Conservation (phyloP, 2,888 invertebrate genomes). For the Peribatodes rhomboidaria region DNA sequence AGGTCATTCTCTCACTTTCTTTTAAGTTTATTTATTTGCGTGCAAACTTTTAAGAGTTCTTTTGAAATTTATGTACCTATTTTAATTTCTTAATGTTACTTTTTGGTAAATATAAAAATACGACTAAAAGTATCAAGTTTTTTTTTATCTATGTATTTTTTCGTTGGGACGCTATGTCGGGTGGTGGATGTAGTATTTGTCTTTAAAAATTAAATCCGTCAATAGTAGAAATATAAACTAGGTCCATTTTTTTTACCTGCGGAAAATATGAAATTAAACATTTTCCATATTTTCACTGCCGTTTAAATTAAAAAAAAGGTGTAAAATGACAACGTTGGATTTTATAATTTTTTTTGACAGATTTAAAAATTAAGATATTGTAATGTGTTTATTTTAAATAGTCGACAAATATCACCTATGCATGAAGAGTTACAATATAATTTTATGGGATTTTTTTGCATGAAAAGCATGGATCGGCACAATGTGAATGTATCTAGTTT, state of each 20-base stretch:
- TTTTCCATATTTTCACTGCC: too few relatives aligned
- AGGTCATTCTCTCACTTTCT: background rate
- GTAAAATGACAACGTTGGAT: too few relatives aligned
- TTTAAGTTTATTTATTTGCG: too few relatives aligned
- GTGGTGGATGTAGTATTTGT: conserved; percentile 22
- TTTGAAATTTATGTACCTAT: background rate
- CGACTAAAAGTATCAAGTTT: background rate
- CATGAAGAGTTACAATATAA: conserved; percentile 46
- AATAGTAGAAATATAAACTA: background rate
- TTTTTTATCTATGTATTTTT: conserved; percentile 25
- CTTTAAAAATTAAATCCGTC: background rate
- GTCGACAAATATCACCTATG: conserved; percentile 53
- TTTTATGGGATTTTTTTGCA: conserved; percentile 53
- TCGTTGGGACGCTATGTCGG: conserved; percentile 33
- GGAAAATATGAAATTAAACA: too few relatives aligned
- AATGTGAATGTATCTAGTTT: conserved; percentile 71
- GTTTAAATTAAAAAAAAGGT: too few relatives aligned
- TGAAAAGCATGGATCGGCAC: conserved; percentile 73
- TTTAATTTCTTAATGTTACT: background rate
- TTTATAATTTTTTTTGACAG: too few relatives aligned
- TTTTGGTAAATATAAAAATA: too few relatives aligned
- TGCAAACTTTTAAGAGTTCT: too few relatives aligned
- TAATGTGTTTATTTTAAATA: background rate
- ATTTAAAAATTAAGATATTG: too few relatives aligned
- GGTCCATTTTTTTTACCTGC: background rate